Evolutionary conservation across 2,113 vertebrate genomes (phyloP).

Genomic region (Turdus rufiventris): DNA sequence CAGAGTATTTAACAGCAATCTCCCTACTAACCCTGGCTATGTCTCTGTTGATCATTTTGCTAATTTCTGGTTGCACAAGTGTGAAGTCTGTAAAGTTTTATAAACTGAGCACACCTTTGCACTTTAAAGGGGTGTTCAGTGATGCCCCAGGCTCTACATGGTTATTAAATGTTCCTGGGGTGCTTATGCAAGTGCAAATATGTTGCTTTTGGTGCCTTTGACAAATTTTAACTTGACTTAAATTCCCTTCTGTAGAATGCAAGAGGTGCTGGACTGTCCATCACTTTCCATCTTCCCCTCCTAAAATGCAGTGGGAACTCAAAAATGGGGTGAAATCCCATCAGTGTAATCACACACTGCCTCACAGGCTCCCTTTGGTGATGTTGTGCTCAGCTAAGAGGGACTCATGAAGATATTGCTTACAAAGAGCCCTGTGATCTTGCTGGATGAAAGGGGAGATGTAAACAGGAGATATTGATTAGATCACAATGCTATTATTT

Average conservation of each 20-base stretch:
- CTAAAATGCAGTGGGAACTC: not conserved
- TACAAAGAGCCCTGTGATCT: conserved; percentile 57
- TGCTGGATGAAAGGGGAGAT: conserved; percentile 52
- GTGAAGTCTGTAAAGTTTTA: not conserved
- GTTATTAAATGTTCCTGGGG: not conserved
- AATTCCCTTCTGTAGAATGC: not conserved
- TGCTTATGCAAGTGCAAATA: not conserved
- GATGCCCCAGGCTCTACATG: not conserved
- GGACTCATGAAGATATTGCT: conserved; percentile 15
- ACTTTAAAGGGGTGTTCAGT: not conserved
- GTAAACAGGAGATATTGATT: conserved; percentile 58
- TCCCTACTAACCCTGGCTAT: not conserved
- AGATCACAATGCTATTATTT: conserved; percentile 53
- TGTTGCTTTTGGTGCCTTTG: not conserved
- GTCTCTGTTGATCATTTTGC: not conserved
- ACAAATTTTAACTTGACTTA: not conserved
- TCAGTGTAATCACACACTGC: not conserved
- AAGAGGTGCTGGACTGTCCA: not conserved
- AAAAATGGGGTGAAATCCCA: not conserved
- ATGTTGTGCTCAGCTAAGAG: not conserved
- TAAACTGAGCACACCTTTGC: not conserved
- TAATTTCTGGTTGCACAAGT: not conserved
- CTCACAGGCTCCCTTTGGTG: conserved; percentile 37
- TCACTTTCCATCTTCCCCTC: not conserved
- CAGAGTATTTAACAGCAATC: not conserved